Evolutionary conservation across 2,888 invertebrate genomes (phyloP).

Genomic region (Eucera pruinosa): DNA sequence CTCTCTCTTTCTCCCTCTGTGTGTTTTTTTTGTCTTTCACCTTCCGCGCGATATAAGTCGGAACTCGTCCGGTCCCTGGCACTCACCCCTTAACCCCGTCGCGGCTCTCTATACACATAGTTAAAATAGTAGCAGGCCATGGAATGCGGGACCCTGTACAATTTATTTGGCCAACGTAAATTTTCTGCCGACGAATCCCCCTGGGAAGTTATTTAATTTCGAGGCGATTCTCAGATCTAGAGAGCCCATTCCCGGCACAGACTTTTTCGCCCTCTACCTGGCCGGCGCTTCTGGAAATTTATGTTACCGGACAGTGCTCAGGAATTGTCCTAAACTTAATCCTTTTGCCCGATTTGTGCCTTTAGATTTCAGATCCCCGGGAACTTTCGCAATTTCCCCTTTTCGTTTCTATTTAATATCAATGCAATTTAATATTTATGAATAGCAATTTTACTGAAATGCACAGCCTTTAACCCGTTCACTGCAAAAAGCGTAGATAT

Average conservation of each 20-base stretch:
- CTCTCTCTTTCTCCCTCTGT: not conserved
- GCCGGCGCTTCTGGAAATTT: constrained; percentile 55
- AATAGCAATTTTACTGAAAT: no score
- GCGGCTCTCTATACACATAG: constrained; percentile 61
- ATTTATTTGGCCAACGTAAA: constrained; percentile 70
- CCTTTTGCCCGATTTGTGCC: not conserved
- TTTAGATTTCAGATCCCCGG: not conserved
- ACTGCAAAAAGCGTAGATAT: no score
- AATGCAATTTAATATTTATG: no score
- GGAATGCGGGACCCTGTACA: constrained; percentile 66
- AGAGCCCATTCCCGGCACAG: constrained; percentile 39
- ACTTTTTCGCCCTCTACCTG: constrained; percentile 60
- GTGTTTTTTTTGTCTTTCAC: constrained; percentile 29
- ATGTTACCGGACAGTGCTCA: constrained; percentile 40
- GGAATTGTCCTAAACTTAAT: constrained; percentile 18
- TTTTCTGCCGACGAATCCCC: constrained; percentile 68
- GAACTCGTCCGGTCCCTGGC: constrained; percentile 10
- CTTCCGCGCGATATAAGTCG: constrained; percentile 60
- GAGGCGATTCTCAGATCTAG: constrained; percentile 69
- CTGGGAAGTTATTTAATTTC: constrained; percentile 72
- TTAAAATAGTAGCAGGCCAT: constrained; percentile 68
- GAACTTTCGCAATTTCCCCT: no score
- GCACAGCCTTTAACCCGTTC: no score
- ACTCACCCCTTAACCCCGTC: not conserved
- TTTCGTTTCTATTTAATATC: no score